Evolutionary conservation across 2,797 vertebrate species (phyloP).

Genomic region (Merluccius polli): DNA sequence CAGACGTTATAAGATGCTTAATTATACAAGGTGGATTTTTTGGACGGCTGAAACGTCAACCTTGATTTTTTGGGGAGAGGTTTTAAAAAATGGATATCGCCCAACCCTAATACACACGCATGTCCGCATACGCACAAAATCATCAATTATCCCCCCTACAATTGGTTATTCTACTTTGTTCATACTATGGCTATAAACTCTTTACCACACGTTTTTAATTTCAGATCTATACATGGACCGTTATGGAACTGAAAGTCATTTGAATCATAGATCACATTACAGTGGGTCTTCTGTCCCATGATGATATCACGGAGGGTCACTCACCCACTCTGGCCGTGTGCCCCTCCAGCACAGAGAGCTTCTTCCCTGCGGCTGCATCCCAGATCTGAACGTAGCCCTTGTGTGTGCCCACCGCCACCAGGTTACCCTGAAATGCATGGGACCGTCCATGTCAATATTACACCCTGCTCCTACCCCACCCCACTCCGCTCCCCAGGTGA

Average conservation of each 20-base stretch:
- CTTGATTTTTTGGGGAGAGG: too few species aligned
- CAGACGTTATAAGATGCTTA: too few species aligned
- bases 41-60: too few species aligned
- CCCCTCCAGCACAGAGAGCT: slow-evolving; percentile 90
- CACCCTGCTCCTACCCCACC: background rate
- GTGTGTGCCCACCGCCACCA: slow-evolving; percentile 81
- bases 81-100: too few species aligned
- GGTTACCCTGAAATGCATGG: slow-evolving; percentile 66
- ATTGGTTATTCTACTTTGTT: too few species aligned
- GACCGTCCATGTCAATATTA: background rate
- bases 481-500: background rate
- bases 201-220: too few species aligned
- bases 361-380: slow-evolving; percentile 96
- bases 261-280: background rate
- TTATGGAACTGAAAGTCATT: too few species aligned
- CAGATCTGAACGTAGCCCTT: slow-evolving; percentile 90
- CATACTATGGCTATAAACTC: too few species aligned
- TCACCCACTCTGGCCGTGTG: slow-evolving; percentile 97
- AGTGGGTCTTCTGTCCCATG: background rate
- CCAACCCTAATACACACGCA: too few species aligned
- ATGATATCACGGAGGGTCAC: slow-evolving; percentile 41
- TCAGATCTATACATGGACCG: background rate
- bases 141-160: too few species aligned
- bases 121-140: too few species aligned
- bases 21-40: too few species aligned